Evolutionary conservation across 2,888 invertebrate genomes (phyloP), one percentile per base, ranked within the genome.

Genomic region (Dascillus cervinus): DNA sequence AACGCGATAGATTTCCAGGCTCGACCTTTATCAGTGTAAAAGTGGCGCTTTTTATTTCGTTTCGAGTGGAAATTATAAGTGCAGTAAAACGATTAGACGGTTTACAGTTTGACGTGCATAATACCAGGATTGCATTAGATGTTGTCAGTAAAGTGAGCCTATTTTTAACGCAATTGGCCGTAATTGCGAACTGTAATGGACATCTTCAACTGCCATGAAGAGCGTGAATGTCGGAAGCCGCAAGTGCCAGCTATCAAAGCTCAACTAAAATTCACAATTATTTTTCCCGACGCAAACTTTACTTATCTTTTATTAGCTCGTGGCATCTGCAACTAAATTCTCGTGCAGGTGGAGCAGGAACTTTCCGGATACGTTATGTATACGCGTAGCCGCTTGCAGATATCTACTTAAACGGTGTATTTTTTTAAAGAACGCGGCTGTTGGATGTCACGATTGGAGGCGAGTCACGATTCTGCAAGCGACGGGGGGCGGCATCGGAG

Each of bases 401-500:
- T 36, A 32, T 36, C 31, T 28, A 32, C 25, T 36, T 32, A 35
- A 35, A 36, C 20, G 22, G 27, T 21, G 10, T 12, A 31, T 32
- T 37, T 32, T 37, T 26, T 34, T 34, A 15, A 13, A 25, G 29
- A 34, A 22, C 22, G 21, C 27, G 22, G 27, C 28, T 34, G 42
- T 44, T 49, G 52, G 55, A 50, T 58, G 59, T 60, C 60, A 60
- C 59, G 60, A 60, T 55, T 56, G 43, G 50, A 52, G 50, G 46
- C 54, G 41, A 56, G 60, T 60, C 60, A 60, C 60, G 60, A 60
- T 49, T 56, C 50, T 50, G 42, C 51, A 46, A 54, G 53, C 54
- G 52, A 43, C 41, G 49, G 47, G 41, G 46, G 45, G 44, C 41
- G 40, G 37, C 35, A 37, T 44, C 37, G n/a, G 34, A 42, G 35